Percentiles rank a stretch among this genome's conserved stretches.
phyloP scores from a whole-genome alignment of 2,888 invertebrate genomes.

The Himalopsyche anomala region DNA sequence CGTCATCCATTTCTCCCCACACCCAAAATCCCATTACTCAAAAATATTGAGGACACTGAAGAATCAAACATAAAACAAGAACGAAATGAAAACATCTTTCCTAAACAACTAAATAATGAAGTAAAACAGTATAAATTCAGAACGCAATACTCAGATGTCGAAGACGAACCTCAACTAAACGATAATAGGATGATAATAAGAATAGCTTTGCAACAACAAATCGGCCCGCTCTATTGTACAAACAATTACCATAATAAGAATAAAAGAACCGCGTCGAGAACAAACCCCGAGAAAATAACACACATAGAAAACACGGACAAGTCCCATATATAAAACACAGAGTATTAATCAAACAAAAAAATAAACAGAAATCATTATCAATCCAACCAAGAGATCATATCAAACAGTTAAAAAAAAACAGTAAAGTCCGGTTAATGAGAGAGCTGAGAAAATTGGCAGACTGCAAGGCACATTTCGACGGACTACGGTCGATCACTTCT shows the following conservation, averaged over 20 bases:
- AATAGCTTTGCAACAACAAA: conserved; percentile 73
- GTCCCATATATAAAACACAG: conserved; percentile 52
- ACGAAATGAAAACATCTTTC: conserved; percentile 59
- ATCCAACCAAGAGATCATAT: conserved; percentile 52
- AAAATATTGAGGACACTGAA: conserved; percentile 41
- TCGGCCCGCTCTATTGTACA: conserved; percentile 76
- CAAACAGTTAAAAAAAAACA: conserved; percentile 59
- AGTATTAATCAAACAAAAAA: conserved; percentile 50
- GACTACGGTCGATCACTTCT: conserved; percentile 46
- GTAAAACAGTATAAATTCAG: conserved; percentile 58
- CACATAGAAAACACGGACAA: conserved; percentile 71
- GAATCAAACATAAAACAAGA: conserved; percentile 51
- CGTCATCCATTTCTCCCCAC: not conserved
- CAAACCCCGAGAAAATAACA: conserved; percentile 74
- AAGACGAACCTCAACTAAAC: conserved; percentile 56
- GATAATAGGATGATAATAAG: conserved; percentile 44
- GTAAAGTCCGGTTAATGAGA: conserved; percentile 56
- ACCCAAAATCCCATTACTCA: conserved; percentile 18
- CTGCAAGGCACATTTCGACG: conserved; percentile 57
- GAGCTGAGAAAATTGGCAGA: conserved; percentile 61
- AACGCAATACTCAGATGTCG: conserved; percentile 54
- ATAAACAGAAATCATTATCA: conserved; percentile 52
- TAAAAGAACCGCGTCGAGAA: conserved; percentile 52
- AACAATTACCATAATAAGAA: conserved; percentile 70
- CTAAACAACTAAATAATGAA: conserved; percentile 58